Base-by-base conservation (phyloP, 2,888 invertebrate genomes). In the Plutella xylostella region DNA sequence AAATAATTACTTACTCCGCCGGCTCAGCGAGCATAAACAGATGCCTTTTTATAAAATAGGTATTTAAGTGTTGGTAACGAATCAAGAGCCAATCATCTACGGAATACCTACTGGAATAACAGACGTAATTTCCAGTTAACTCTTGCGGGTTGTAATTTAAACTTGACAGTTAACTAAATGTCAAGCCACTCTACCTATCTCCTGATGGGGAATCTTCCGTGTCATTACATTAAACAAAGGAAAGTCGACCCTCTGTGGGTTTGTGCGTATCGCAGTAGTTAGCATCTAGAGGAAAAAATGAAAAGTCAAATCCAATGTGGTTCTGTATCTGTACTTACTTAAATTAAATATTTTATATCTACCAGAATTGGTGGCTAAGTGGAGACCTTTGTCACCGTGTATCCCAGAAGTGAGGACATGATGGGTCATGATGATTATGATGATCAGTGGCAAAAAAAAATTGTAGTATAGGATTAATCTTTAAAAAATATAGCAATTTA, bases 191-290 rank as follows among this genome's bases (percentile, higher is more conserved):
- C n/a, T n/a, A n/a, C n/a, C 19, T 22, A 25, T 15, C 22, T 22
- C 9, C 22, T 17, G 39, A 33, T 20, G 30, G 21, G 43, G 19
- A 20, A 34, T 28, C 35, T 37, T 37, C 43, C 35, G 38, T 43
- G 18, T 28, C 43, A 43, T 43, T 43, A 37, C 33, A 43, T 38
- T 22, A 37, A 20, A 28, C 37, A 42, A 30, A 28, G 40, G 11
- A 17, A 42, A 17, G 30, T 18, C 30, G 31, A 30, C 21, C 42
- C 19, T 19, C 42, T 31, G 31, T 22, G 31, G 42, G 31, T 14
- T 18, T 14, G 6, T 15, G 40, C 3, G 7, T 14, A 9, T 25
- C 20, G 12, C 42, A 11, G 40, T 15, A 31, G 19, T 42, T 33
- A 19, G 21, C 18, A 31, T 42, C 14, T 42, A 19, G 38, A 12